These are phyloP conservation scores for Drosophila histrio DNA, from an alignment of 2,888 invertebrate genomes.

Conservation along the genomic window DNA sequence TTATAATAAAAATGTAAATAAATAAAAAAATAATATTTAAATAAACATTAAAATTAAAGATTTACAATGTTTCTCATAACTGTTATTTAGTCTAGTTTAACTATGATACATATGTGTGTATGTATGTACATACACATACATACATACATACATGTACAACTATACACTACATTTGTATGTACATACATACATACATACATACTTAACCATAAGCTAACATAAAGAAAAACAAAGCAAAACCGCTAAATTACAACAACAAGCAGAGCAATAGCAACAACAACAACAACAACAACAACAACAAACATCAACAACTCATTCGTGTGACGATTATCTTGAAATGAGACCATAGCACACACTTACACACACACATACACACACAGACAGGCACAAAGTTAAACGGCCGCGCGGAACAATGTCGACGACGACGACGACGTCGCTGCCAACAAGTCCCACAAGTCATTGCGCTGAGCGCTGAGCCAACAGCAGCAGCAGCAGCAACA, in stretches of 20 bases:
- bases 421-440: conserved; percentile 30
- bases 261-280: conserved; percentile 48
- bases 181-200: conserved; percentile 3
- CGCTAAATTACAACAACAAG: conserved; percentile 72
- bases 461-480: conserved; percentile 54
- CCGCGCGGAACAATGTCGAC: conserved; percentile 74
- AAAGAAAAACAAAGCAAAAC: conserved; percentile 54
- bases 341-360: conserved; percentile 69
- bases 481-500: conserved; percentile 41
- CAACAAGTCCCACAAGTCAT: conserved; percentile 65
- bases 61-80: no score
- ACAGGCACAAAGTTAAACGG: conserved; percentile 68
- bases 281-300: conserved; percentile 42
- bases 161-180: not conserved
- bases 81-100: no score
- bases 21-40: no score
- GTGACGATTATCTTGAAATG: conserved; percentile 77
- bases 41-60: no score
- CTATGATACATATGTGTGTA: conserved; percentile 10
- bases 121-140: conserved; percentile 8
- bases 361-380: not conserved
- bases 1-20: no score
- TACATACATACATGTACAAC: not conserved
- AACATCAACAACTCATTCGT: conserved; percentile 68
- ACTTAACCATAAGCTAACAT: conserved; percentile 24